Evolutionary conservation across 2,888 invertebrate genomes (phyloP).

Genomic region (Acrobasis consociella): DNA sequence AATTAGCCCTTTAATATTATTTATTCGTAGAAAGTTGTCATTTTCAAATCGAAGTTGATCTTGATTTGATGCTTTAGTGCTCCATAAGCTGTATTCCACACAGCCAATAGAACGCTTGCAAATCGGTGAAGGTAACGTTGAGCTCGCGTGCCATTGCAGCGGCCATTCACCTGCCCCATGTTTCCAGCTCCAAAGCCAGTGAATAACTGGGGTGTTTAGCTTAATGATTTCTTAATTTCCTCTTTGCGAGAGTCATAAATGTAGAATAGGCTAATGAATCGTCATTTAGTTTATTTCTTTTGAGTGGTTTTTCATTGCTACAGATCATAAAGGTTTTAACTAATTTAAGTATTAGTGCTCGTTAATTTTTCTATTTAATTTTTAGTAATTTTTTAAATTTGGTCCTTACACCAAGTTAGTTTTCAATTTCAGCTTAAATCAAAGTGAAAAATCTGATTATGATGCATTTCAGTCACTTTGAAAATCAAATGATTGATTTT

Average conservation of each 20-base stretch:
- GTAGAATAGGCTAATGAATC: not conserved
- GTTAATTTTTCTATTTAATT: no score
- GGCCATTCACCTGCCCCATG: constrained; percentile 61
- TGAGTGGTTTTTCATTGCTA: not conserved
- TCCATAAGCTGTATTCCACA: not conserved
- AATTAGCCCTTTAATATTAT: no score
- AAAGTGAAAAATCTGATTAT: not conserved
- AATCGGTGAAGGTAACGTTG: constrained; percentile 56
- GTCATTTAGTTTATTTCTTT: not conserved
- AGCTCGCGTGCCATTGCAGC: constrained; percentile 47
- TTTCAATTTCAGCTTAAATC: no score
- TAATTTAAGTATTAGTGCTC: no score
- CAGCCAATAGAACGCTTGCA: constrained; percentile 44
- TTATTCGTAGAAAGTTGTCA: not conserved
- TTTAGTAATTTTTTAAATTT: no score
- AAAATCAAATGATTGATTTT: constrained; percentile 16
- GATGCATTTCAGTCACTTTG: not conserved
- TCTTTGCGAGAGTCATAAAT: constrained; percentile 1
- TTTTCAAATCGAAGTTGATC: not conserved
- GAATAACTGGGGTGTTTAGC: constrained; percentile 29
- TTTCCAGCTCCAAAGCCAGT: constrained; percentile 38
- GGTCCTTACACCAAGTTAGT: no score
- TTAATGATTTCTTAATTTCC: constrained; percentile 26
- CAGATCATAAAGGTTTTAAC: no score
- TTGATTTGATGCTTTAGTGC: not conserved